phyloP scores from a whole-genome alignment of 2,888 invertebrate genomes.

The Folsomia candida region DNA sequence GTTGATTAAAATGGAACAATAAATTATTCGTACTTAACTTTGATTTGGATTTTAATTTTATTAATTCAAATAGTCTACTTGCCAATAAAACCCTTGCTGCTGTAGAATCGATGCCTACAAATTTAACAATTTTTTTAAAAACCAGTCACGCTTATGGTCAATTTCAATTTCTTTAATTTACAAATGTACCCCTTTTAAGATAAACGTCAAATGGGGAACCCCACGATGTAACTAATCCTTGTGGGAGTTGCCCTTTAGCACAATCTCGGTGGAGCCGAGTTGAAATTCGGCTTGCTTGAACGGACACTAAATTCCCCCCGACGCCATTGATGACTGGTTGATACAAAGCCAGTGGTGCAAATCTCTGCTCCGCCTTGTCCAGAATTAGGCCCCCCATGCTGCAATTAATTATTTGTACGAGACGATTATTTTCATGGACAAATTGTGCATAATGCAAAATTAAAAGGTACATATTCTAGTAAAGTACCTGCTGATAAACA shows the following conservation, averaged over 20 bases:
- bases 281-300: slow-evolving; percentile 72
- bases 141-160: neutral
- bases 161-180: neutral
- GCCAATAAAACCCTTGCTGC: slow-evolving; percentile 55
- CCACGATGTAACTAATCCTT: slow-evolving; percentile 47
- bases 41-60: neutral
- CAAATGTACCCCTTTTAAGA: slow-evolving; percentile 33
- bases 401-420: slow-evolving; percentile 19
- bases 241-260: slow-evolving; percentile 62
- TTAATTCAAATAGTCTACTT: no score
- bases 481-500: slow-evolving; percentile 73
- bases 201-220: slow-evolving; percentile 51
- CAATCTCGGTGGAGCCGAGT: slow-evolving; percentile 68
- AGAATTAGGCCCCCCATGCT: slow-evolving; percentile 71
- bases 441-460: neutral
- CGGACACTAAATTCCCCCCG: slow-evolving; percentile 76
- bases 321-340: slow-evolving; percentile 82
- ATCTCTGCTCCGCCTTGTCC: slow-evolving; percentile 67
- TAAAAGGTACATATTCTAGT: slow-evolving; percentile 27
- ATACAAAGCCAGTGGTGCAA: slow-evolving; percentile 71
- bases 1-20: neutral
- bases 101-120: slow-evolving; percentile 53
- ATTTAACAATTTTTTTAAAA: slow-evolving; percentile 12
- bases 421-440: no score
- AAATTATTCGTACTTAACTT: neutral